Percentiles rank a stretch among this genome's conserved stretches.
Evolutionary conservation across 2,113 vertebrate genomes (phyloP).

Genomic region (Coregonus clupeaformis): DNA sequence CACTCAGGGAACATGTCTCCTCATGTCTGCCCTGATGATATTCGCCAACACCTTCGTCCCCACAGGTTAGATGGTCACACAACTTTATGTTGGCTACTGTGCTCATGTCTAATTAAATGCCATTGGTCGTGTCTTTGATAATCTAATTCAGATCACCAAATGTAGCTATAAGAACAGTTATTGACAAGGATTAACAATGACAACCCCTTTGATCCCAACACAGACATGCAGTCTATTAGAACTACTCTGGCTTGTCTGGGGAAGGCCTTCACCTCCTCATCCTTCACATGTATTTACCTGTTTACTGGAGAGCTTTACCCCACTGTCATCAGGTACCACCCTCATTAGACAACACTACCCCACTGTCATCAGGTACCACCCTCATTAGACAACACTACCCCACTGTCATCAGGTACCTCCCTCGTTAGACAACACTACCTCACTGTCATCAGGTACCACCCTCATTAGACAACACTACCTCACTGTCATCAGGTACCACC

Average conservation of each 20-base stretch:
- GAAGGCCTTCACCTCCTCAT: slow-evolving; percentile 74
- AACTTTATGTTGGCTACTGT: not conserved
- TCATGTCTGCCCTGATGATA: slow-evolving; percentile 76
- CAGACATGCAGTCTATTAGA: slow-evolving; percentile 74
- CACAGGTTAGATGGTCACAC: slow-evolving; percentile 68
- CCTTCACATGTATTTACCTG: slow-evolving; percentile 70
- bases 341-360: not conserved
- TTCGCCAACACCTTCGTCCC: slow-evolving; percentile 83
- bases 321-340: slow-evolving; percentile 68
- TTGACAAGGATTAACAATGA: not conserved
- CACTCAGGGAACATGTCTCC: slow-evolving; percentile 68
- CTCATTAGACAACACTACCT: not conserved
- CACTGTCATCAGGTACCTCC: not conserved
- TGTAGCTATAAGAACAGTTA: no score
- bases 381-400: not conserved
- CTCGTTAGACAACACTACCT: not conserved
- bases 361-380: no score
- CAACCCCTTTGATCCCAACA: not conserved
- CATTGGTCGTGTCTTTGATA: not conserved
- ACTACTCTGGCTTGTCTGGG: slow-evolving; percentile 76
- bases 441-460: not conserved
- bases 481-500: not conserved
- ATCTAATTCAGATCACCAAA: not conserved
- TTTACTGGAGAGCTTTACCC: slow-evolving; percentile 79
- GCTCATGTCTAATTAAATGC: no score